A percentile compares a stretch with the other conserved stretches of the same genome.
Conservation (phyloP, 2,888 invertebrate genomes). For the Trissoscelio sp. region DNA sequence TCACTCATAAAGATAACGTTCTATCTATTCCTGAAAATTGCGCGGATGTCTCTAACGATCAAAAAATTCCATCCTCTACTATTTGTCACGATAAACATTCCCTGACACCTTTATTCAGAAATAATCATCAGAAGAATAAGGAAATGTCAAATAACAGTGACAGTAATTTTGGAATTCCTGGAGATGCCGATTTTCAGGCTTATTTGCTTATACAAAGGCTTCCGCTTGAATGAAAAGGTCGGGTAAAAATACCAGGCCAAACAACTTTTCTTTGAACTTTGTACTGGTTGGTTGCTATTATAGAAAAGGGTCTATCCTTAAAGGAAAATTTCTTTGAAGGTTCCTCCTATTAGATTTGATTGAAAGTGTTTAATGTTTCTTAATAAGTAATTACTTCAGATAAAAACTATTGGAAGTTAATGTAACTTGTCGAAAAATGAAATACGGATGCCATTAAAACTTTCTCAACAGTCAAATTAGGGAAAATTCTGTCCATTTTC, state of each 20-base stretch:
- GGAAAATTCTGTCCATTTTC: slow-evolving; percentile 23
- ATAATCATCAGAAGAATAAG: too few species aligned
- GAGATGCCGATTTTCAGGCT: too few species aligned
- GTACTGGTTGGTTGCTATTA: neutral
- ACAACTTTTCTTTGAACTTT: slow-evolving; percentile 21
- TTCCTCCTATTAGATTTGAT: too few species aligned
- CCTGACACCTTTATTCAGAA: too few species aligned
- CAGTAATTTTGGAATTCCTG: too few species aligned
- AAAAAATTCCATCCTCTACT: neutral
- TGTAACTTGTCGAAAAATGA: too few species aligned
- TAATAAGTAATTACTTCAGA: too few species aligned
- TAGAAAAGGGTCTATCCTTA: slow-evolving; percentile 3
- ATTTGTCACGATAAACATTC: neutral
- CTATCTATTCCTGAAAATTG: neutral
- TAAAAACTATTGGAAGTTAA: too few species aligned
- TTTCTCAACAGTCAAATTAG: too few species aligned
- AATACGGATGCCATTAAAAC: too few species aligned
- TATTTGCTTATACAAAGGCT: slow-evolving; percentile 24
- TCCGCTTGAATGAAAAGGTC: neutral
- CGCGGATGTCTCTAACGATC: neutral
- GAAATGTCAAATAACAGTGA: too few species aligned
- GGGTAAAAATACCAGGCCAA: slow-evolving; percentile 13
- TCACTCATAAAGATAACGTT: slow-evolving; percentile 12
- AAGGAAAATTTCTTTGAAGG: neutral
- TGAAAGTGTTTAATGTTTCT: too few species aligned